Base-by-base conservation (phyloP, 2,888 invertebrate genomes). In the Mimas tiliae region DNA sequence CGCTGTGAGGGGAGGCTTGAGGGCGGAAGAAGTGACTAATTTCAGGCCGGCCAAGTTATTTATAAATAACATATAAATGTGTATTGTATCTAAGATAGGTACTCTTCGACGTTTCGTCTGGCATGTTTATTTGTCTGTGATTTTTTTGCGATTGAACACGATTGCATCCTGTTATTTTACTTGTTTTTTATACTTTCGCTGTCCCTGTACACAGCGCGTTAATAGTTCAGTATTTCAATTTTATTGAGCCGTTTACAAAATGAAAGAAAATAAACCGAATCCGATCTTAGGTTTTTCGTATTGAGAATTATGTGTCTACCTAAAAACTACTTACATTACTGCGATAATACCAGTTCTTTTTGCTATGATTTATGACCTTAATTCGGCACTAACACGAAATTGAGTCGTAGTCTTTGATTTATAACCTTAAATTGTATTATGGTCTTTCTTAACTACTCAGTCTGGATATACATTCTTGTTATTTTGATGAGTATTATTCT, bases 181-280 rank as follows among this genome's bases (percentile, higher is more conserved):
- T 19, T 50, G 16, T 55, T 53, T 55, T n/a, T 55, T 34, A 33
- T 27, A 16, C 6, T 1, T 34, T 34, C n/a, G 16, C 34, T n/a
- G 16, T 12, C 16, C 8, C 34, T 34, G 38, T 34, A 38, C 16
- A 38, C 38, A 8, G 27, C 1, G 9, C 34, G 55, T 55, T 55
- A 55, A 38, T 38, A 34, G 16, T 34, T n/a, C 11, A 11, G 6
- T 55, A 38, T 55, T 55, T 55, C n/a, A 55, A 9, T 55, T 55
- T 55, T 55, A 55, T 38, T 55, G 11, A 55, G 38, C 55, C 16
- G 11, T 55, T 55, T 8, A 34, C 0, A 33, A n/a, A 34, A 11
- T 11, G 38, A 38, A 50, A 50, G 34, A 55, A 38, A 19, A 16
- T 16, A 11, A 1, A 8, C 38, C 9, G 38, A 55, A 55, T 55